Percentiles rank a stretch among this genome's conserved stretches.
Conservation (phyloP, 2,888 invertebrate genomes). For the Pyrrhosoma nymphula region DNA sequence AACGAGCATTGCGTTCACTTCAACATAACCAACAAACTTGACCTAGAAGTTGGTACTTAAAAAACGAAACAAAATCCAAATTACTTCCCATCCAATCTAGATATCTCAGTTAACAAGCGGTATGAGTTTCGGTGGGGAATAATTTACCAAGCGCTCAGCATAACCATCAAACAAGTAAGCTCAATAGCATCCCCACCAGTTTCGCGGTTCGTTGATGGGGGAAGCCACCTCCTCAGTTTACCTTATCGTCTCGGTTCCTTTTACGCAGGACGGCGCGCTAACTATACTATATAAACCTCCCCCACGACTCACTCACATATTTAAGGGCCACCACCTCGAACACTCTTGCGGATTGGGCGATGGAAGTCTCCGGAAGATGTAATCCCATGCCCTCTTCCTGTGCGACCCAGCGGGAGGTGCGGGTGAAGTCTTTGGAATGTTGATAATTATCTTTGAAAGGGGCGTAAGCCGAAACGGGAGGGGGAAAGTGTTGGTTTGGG, state of each 20-base stretch:
- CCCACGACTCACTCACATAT: not conserved
- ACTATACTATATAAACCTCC: not conserved
- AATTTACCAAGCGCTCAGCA: not conserved
- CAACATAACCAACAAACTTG: not conserved
- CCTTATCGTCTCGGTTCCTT: not conserved
- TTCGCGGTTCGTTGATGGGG: not conserved
- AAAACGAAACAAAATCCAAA: not conserved
- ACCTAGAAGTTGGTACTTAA: not conserved
- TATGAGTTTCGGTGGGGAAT: not conserved
- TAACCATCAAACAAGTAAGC: not conserved
- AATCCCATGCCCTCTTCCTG: not conserved
- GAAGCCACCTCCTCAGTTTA: not conserved
- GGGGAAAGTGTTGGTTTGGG: not conserved
- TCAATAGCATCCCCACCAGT: not conserved
- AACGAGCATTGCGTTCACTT: not conserved
- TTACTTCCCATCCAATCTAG: not conserved
- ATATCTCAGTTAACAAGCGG: not conserved
- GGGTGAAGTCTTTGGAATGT: not conserved
- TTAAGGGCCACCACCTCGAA: not conserved
- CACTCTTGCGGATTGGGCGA: not conserved
- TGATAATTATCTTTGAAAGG: conserved; percentile 34
- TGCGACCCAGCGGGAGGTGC: not conserved
- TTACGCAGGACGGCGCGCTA: not conserved
- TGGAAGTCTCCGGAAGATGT: not conserved
- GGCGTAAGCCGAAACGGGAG: not conserved